Evolutionary conservation across 2,113 vertebrate genomes (phyloP), one percentile per base, ranked within the genome.

Genomic region (Bubo blakistoni): DNA sequence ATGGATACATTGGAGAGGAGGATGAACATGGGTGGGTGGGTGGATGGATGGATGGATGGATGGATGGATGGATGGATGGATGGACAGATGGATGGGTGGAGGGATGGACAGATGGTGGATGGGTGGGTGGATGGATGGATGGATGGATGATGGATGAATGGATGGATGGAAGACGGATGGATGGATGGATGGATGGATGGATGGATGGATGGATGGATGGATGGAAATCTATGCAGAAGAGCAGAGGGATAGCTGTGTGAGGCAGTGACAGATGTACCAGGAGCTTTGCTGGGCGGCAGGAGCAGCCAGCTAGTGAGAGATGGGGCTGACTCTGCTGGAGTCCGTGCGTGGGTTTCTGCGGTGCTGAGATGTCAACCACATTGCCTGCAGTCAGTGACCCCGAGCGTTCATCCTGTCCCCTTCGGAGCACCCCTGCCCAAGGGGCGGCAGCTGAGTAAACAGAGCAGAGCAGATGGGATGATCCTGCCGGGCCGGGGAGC

Each of bases 381-480:
- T 96, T 19, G 67, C 95, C 93, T 90, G 77, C 84, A 52, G 65
- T 92, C 80, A 0, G 91, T 97, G 96, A 96, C 94, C 97, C 97
- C 0, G 2, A 92, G 67, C 77, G 0, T 77, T 93, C 95, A 66
- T 97, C 88, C 86, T 97, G 92, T 34, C 87, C 94, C 80, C 46
- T 40, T 95, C 0, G 0, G 65, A 96, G 90, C 92, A 91, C 65
- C 81, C 82, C 97, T 95, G 93, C 90, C 93, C 29, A 3, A 0
- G 1, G 94, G 81, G 61, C 59, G 1, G 88, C 97, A 97, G 97
- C 97, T 97, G 97, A 97, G 69, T 97, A 97, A 97, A 97, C 96
- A 94, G 82, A 94, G 92, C 82, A 72, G 90, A 94, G 90, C 95
- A 96, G 88, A 96, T 95, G 91, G 81, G 91, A 58, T 91, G 89